Evolutionary conservation across 2,113 vertebrate genomes (phyloP).

Genomic region (Marcusenius ussheri): DNA sequence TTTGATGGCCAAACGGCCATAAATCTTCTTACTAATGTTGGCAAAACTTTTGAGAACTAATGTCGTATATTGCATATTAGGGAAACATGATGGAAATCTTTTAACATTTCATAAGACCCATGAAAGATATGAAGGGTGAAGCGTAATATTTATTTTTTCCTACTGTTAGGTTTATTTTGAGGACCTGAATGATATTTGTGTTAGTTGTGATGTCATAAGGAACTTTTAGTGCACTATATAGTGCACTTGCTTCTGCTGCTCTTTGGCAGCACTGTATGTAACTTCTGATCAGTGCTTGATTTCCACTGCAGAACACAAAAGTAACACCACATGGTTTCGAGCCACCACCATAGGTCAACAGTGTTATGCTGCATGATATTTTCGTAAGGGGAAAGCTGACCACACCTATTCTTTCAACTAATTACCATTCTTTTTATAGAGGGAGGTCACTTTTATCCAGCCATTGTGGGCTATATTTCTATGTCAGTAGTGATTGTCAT

Average conservation of each 20-base stretch:
- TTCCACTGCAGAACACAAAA: neutral
- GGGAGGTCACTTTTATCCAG: neutral
- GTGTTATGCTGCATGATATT: neutral
- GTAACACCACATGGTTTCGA: neutral
- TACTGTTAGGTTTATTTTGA: neutral
- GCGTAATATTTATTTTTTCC: neutral
- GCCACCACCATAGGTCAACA: constrained; percentile 38
- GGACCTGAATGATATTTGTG: neutral
- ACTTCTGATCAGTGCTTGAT: neutral
- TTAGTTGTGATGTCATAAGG: neutral
- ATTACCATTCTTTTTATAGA: neutral
- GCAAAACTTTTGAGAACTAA: neutral
- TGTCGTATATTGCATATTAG: neutral
- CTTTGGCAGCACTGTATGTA: neutral
- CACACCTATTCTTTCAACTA: neutral
- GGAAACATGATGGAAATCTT: neutral
- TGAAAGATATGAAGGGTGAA: neutral
- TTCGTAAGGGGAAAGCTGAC: neutral
- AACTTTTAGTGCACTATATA: neutral
- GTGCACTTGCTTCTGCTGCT: neutral
- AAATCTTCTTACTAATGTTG: neutral
- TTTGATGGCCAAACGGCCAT: neutral
- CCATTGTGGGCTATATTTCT: neutral
- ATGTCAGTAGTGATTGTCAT: neutral
- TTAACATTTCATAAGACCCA: neutral